Conservation (phyloP, 2,888 invertebrate genomes). For the Clanis bilineata region DNA sequence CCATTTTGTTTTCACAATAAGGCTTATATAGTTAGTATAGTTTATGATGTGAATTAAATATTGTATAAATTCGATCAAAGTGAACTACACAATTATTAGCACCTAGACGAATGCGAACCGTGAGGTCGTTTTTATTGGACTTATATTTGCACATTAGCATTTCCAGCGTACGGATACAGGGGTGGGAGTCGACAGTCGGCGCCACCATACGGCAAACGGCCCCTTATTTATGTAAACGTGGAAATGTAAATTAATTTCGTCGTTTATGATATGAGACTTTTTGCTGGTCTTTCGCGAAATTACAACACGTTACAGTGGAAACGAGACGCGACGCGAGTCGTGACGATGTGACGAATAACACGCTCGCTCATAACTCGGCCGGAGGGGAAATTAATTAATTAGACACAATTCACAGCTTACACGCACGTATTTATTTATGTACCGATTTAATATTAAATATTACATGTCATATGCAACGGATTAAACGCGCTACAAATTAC, state of each 20-base stretch:
- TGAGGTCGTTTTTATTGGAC: conserved; percentile 55
- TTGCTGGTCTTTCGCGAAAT: conserved; percentile 49
- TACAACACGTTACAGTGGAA: conserved; percentile 37
- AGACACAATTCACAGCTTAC: conserved; percentile 2
- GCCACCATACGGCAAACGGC: conserved; percentile 48
- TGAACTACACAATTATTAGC: too few relatives aligned
- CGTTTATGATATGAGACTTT: conserved; percentile 64
- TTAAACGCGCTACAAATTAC: background rate
- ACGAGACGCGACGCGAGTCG: conserved; percentile 29
- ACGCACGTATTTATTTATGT: background rate
- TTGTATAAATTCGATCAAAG: too few relatives aligned
- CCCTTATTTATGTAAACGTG: conserved; percentile 66
- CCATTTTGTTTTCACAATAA: too few relatives aligned
- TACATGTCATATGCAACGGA: background rate
- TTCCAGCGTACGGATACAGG: conserved; percentile 43
- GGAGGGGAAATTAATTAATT: conserved; percentile 15
- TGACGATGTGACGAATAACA: conserved; percentile 25
- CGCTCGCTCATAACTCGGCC: conserved; percentile 4
- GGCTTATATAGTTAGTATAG: too few relatives aligned
- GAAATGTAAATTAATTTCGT: conserved; percentile 71
- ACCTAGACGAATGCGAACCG: conserved; percentile 50
- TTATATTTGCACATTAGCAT: conserved; percentile 63
- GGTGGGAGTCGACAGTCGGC: conserved; percentile 21
- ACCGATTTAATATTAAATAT: background rate
- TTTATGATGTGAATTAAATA: too few relatives aligned